These are phyloP conservation scores for Bombus picipes DNA, from an alignment of 1,140 invertebrate species.

Conservation along the genomic window DNA sequence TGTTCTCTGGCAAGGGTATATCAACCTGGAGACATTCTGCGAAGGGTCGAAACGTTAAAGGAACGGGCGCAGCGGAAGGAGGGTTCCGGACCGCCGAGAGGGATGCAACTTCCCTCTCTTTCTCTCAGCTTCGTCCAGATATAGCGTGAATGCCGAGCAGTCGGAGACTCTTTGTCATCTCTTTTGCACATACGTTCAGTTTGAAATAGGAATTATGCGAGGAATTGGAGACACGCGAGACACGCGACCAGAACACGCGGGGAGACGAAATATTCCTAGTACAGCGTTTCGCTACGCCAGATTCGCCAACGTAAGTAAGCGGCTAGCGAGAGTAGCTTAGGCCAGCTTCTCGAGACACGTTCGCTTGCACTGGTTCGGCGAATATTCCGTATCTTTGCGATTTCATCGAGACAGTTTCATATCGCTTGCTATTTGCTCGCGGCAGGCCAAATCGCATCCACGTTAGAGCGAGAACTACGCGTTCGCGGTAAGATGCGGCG, in stretches of 20 bases:
- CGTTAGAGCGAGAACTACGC: background rate
- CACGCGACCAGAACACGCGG: background rate
- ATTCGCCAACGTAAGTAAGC: background rate
- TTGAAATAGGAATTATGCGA: constrained; percentile 28
- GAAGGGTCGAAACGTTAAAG: constrained; percentile 53
- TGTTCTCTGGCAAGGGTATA: constrained; percentile 38
- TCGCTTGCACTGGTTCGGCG: rapidly evolving
- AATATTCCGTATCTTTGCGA: background rate
- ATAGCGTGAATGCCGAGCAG: constrained; percentile 13
- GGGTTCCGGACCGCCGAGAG: constrained; percentile 40
- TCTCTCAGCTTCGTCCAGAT: constrained; percentile 32
- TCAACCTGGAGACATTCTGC: constrained; percentile 46
- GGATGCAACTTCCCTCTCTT: constrained; percentile 42
- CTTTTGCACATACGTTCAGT: constrained; percentile 2
- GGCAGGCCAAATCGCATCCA: background rate
- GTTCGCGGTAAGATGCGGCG: too few relatives aligned
- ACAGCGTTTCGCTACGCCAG: background rate
- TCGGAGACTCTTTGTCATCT: background rate
- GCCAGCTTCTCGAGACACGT: background rate
- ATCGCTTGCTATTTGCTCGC: too few relatives aligned
- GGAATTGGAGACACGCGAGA: constrained; percentile 1
- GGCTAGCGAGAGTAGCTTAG: background rate
- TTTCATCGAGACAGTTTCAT: background rate
- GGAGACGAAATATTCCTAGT: background rate
- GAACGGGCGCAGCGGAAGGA: constrained; percentile 18